A percentile compares a stretch with the other conserved stretches of the same genome.
phyloP scores from a whole-genome alignment of 2,888 invertebrate genomes.

The Amphipyra tragopoginis region DNA sequence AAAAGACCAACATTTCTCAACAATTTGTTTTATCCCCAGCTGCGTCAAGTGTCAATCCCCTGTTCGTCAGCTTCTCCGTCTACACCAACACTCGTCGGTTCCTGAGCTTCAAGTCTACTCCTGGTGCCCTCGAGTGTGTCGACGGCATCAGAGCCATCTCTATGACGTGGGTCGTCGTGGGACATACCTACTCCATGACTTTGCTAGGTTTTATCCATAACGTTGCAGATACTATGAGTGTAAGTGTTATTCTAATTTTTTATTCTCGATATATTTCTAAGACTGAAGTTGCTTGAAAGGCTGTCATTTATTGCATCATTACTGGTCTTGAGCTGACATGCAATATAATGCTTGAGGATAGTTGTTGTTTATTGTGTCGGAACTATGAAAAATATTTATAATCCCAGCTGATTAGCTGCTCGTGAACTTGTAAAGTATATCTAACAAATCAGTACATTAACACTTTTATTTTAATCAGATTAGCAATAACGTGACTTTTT shows the following conservation, averaged over 20 bases:
- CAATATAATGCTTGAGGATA: too few species aligned
- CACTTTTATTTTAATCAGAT: background rate
- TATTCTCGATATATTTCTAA: too few species aligned
- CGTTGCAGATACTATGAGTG: conserved; percentile 54
- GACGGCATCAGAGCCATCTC: conserved; percentile 83
- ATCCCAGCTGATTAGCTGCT: too few species aligned
- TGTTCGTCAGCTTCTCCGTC: conserved; percentile 74
- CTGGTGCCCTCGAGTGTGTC: conserved; percentile 78
- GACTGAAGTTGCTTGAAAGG: too few species aligned
- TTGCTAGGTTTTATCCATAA: conserved; percentile 69
- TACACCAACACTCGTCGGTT: conserved; percentile 80
- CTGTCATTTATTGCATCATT: too few species aligned
- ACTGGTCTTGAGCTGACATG: too few species aligned
- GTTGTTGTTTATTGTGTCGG: too few species aligned
- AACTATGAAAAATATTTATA: too few species aligned
- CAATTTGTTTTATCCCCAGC: conserved; percentile 43
- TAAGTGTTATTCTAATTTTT: conserved; percentile 47
- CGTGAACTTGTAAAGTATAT: too few species aligned
- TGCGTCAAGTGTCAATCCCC: conserved; percentile 50
- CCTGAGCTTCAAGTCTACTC: conserved; percentile 68
- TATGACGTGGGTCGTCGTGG: conserved; percentile 84
- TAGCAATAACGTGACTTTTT: background rate
- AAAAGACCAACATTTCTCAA: too few species aligned
- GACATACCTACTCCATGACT: conserved; percentile 75
- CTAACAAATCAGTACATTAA: background rate